Percentiles rank a stretch among this genome's conserved stretches.
These are phyloP conservation scores for Galeopterus variegatus DNA, from an alignment of 2,113 vertebrate species.

Conservation along the genomic window DNA sequence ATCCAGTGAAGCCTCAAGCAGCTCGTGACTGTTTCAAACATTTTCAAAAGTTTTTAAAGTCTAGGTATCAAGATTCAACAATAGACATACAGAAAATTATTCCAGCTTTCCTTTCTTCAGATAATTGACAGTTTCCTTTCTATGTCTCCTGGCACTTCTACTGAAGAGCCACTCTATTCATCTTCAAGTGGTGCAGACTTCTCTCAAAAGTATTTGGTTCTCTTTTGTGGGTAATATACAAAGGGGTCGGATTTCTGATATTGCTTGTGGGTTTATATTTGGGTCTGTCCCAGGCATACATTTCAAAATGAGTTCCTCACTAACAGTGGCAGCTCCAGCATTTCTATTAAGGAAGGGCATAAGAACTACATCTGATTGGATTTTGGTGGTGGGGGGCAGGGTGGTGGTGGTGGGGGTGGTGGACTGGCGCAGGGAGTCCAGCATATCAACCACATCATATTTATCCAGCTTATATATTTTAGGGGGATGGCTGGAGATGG, in stretches of 20 bases:
- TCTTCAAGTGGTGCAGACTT: constrained; percentile 53
- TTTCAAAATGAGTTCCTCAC: constrained; percentile 66
- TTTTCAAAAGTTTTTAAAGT: constrained; percentile 65
- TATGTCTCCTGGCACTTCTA: constrained; percentile 54
- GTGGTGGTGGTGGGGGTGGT: neutral
- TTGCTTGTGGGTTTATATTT: constrained; percentile 44
- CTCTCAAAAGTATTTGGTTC: constrained; percentile 58
- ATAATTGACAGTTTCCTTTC: constrained; percentile 62
- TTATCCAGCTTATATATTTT: constrained; percentile 56
- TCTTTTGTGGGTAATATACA: constrained; percentile 52
- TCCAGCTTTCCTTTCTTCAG: constrained; percentile 58
- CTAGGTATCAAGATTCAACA: constrained; percentile 59
- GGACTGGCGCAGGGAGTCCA: neutral
- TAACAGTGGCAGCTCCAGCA: neutral
- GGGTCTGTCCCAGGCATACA: constrained; percentile 1
- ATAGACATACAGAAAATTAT: constrained; percentile 60
- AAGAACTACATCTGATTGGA: neutral
- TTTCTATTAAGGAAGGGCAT: constrained; percentile 48
- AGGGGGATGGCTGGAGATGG: neutral
- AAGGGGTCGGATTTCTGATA: constrained; percentile 50
- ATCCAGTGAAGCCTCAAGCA: neutral
- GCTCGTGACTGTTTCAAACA: constrained; percentile 40
- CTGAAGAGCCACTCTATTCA: constrained; percentile 63
- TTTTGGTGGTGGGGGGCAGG: neutral
- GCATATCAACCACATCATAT: neutral